A percentile compares a stretch with the other conserved stretches of the same genome.
Evolutionary conservation across 2,888 invertebrate genomes (phyloP).

Genomic region (Hirtodrosophila confusa): DNA sequence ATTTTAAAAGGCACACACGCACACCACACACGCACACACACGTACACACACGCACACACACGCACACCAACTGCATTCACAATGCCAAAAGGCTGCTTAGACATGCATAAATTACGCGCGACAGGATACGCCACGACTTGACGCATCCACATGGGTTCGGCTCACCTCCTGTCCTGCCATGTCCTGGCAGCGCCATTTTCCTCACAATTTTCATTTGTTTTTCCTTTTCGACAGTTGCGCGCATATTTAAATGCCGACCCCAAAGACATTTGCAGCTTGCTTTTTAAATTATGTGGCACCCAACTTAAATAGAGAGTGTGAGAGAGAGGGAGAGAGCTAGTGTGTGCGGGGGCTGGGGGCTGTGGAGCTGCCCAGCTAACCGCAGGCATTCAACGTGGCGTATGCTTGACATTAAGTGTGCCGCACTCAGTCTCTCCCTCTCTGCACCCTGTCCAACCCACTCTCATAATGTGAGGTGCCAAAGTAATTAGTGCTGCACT

Average conservation of each 20-base stretch:
- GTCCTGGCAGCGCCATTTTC: slow-evolving; percentile 31
- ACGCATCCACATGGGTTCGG: slow-evolving; percentile 26
- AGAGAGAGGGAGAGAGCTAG: not conserved
- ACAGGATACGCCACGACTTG: slow-evolving; percentile 41
- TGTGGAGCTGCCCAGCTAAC: slow-evolving; percentile 38
- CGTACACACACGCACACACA: slow-evolving; percentile 4
- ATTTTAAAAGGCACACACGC: slow-evolving; percentile 23
- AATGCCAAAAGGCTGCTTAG: slow-evolving; percentile 58
- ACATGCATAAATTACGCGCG: slow-evolving; percentile 69
- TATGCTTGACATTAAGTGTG: slow-evolving; percentile 72
- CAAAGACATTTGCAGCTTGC: slow-evolving; percentile 31
- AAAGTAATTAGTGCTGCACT: slow-evolving; percentile 77
- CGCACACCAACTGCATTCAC: slow-evolving; percentile 10
- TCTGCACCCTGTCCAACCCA: slow-evolving; percentile 8
- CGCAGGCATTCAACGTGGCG: slow-evolving; percentile 66
- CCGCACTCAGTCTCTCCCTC: slow-evolving; percentile 18
- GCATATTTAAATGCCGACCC: slow-evolving; percentile 60
- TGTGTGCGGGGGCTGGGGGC: too few species aligned
- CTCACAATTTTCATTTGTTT: slow-evolving; percentile 45
- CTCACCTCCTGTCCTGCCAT: slow-evolving; percentile 28
- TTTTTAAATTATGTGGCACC: slow-evolving; percentile 40
- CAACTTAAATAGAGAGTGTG: not conserved
- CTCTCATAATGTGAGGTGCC: slow-evolving; percentile 65
- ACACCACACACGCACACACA: slow-evolving; percentile 12
- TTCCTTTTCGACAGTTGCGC: slow-evolving; percentile 40